A percentile compares a stretch with the other conserved stretches of the same genome.
These are phyloP conservation scores for Gibbula magus DNA, from an alignment of 2,888 invertebrate species.

Conservation along the genomic window DNA sequence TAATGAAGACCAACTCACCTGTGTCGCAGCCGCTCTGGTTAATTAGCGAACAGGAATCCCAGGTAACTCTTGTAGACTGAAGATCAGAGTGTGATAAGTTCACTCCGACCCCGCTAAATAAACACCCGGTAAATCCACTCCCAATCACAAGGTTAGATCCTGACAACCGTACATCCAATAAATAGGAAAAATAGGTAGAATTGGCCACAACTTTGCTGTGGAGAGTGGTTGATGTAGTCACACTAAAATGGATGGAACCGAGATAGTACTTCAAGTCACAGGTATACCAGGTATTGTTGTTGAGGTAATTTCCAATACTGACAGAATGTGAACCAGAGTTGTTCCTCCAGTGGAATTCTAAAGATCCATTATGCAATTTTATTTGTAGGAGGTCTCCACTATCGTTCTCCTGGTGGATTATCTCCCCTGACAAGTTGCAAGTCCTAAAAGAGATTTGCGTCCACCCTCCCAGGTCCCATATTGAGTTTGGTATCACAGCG, in stretches of 20 bases:
- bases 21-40: neutral
- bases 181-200: constrained; percentile 10
- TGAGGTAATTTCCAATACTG: neutral
- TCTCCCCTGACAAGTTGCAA: neutral
- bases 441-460: neutral
- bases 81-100: constrained; percentile 36
- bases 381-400: neutral
- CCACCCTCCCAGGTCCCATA: neutral
- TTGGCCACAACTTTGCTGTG: constrained; percentile 3
- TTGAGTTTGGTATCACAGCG: neutral
- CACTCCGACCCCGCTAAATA: constrained; percentile 54
- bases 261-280: neutral
- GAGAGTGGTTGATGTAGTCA: neutral
- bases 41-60: constrained; percentile 9
- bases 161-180: neutral
- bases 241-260: neutral
- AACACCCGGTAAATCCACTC: constrained; percentile 50
- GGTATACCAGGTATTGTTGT: neutral
- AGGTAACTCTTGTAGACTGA: neutral
- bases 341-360: neutral
- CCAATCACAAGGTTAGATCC: constrained; percentile 40
- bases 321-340: neutral
- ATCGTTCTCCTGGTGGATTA: neutral
- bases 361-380: neutral
- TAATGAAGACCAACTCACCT: neutral